These are phyloP conservation scores for Merodon equestris DNA, from an alignment of 2,888 invertebrate genomes.

Conservation along the genomic window DNA sequence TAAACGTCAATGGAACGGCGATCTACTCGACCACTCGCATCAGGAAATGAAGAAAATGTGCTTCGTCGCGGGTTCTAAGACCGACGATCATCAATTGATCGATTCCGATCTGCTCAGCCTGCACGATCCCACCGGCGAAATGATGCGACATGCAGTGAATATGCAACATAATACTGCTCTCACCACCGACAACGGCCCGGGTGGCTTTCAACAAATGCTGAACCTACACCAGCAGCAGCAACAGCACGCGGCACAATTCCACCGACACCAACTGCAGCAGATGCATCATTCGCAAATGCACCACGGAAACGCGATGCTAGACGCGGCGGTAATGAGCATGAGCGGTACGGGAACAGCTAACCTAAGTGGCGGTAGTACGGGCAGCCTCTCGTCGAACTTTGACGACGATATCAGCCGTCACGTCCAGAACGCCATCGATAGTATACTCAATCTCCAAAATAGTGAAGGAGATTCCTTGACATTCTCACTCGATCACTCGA, in stretches of 20 bases:
- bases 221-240: conserved; percentile 73
- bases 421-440: conserved; percentile 89
- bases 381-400: conserved; percentile 74
- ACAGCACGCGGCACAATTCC: conserved; percentile 59
- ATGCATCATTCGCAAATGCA: conserved; percentile 71
- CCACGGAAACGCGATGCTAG: conserved; percentile 69
- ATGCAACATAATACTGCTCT: conserved; percentile 53
- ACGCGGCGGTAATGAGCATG: conserved; percentile 71
- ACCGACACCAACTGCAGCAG: conserved; percentile 57
- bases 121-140: conserved; percentile 74
- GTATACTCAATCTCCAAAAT: conserved; percentile 85
- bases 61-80: conserved; percentile 72
- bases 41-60: conserved; percentile 74
- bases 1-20: conserved; percentile 76
- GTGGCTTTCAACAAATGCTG: conserved; percentile 73
- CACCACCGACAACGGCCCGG: conserved; percentile 64
- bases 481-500: conserved; percentile 76
- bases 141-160: conserved; percentile 67
- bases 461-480: conserved; percentile 79
- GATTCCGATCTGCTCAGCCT: conserved; percentile 74
- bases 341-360: conserved; percentile 65
- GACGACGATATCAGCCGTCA: conserved; percentile 87
- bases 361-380: conserved; percentile 69
- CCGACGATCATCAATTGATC: conserved; percentile 72
- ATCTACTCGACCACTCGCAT: conserved; percentile 72